Percentiles rank a stretch among this genome's conserved stretches.
Conservation (phyloP, 2,888 invertebrate species). For the Serripes groenlandicus region DNA sequence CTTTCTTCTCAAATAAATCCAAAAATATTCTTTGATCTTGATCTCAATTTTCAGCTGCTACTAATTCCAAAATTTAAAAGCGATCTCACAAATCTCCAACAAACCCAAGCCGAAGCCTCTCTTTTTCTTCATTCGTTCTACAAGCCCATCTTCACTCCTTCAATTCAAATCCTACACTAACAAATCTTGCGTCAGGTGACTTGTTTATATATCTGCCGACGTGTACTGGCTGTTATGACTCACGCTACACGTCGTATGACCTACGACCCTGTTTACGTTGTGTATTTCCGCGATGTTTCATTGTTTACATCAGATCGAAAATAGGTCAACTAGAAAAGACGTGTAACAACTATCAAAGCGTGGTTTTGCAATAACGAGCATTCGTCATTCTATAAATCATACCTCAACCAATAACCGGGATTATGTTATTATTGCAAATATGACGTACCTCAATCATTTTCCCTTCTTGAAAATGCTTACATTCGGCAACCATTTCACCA, state of each 20-base stretch:
- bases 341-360: slow-evolving; percentile 32
- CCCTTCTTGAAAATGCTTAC: background rate
- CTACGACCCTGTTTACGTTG: slow-evolving; percentile 63
- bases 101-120: slow-evolving; percentile 64
- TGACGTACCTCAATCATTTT: slow-evolving; percentile 61
- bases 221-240: slow-evolving; percentile 53
- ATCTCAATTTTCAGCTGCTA: background rate
- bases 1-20: slow-evolving; percentile 22
- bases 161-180: slow-evolving; percentile 62
- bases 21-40: background rate
- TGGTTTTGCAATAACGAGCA: slow-evolving; percentile 1
- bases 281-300: background rate
- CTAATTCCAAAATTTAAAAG: background rate
- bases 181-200: slow-evolving; percentile 67
- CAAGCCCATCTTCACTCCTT: slow-evolving; percentile 71
- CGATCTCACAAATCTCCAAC: slow-evolving; percentile 20
- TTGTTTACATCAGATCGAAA: slow-evolving; percentile 72
- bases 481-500: slow-evolving; percentile 37
- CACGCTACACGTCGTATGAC: slow-evolving; percentile 58
- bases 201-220: slow-evolving; percentile 67
- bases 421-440: slow-evolving; percentile 5
- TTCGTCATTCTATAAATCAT: background rate
- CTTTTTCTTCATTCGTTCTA: slow-evolving; percentile 62
- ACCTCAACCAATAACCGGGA: slow-evolving; percentile 13
- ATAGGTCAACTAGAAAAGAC: slow-evolving; percentile 49